Evolutionary conservation across 1,140 invertebrate genomes (phyloP), one percentile per base, ranked within the genome.

Genomic region (Diorhabda carinulata): DNA sequence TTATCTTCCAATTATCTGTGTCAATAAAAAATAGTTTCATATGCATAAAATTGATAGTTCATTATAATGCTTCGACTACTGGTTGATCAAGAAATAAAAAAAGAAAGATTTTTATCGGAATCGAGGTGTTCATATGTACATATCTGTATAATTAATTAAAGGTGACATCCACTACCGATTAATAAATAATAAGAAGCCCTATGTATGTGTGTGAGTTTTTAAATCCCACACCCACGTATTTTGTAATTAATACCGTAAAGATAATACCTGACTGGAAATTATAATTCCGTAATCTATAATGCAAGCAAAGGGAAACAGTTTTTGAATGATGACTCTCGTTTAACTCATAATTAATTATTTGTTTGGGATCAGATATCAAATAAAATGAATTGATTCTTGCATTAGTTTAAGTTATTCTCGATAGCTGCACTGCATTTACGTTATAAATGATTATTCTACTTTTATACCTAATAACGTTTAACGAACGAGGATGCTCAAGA

Each of bases 201-300:
- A n/a, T 52, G 47, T 52, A n/a, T 25, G 25, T 25, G 25, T 25
- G 25, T 25, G n/a, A 8, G 47, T 52, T 52, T 61, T 61, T 41
- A 43, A 61, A 43, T 61, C 59, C 25, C 59, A 61, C 59, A 61
- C 59, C 59, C 42, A 61, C 59, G n/a, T 9, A 43, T 61, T 61
- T 41, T 61, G 59, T 61, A 61, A 61, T 61, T 61, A 61, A 61
- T 61, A 61, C 59, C 25, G 40, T 61, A 61, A 61, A 61, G 59
- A 61, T 61, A 61, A 61, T 61, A 41, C 59, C 59, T 61, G 59
- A 61, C 59, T 61, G 59, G 59, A 61, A 61, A 61, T 61, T 61
- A 61, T 61, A 61, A 61, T 61, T 61, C 42, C 59, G 4, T 41
- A 61, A 40, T 8, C 25, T 41, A 40, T 61, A 61, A 40, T 52